Evolutionary conservation across 2,888 invertebrate genomes (phyloP).

Genomic region (Drosophila monieri): DNA sequence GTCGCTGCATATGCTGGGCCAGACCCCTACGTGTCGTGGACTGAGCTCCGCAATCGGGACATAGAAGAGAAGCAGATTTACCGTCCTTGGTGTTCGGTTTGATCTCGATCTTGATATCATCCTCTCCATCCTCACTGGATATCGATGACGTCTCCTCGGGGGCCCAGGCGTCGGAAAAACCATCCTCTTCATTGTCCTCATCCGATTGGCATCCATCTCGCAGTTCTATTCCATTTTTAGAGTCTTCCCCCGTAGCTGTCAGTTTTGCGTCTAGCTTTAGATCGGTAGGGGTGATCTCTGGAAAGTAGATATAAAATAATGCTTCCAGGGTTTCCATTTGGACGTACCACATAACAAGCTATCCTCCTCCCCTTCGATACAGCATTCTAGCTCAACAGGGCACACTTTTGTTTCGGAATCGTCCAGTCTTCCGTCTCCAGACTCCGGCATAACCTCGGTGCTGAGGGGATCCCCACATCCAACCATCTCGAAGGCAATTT

Average conservation of each 20-base stretch:
- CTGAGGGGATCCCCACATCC: constrained; percentile 18
- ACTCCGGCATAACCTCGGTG: not conserved
- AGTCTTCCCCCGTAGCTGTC: not conserved
- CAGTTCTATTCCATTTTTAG: not conserved
- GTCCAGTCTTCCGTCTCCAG: not conserved
- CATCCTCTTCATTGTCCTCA: not conserved
- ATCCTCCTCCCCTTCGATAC: not conserved
- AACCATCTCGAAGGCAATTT: constrained; percentile 16
- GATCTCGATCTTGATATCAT: not conserved
- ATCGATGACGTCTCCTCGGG: not conserved
- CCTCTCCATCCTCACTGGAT: not conserved
- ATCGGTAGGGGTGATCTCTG: not conserved
- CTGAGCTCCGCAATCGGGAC: constrained; percentile 31
- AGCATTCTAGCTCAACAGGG: not conserved
- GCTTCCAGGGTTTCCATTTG: not conserved
- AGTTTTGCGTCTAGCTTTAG: not conserved
- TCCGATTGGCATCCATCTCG: not conserved
- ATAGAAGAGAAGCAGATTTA: constrained; percentile 14
- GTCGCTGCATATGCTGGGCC: constrained; percentile 11
- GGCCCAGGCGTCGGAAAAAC: not conserved
- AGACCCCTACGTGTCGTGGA: constrained; percentile 15
- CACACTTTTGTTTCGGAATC: not conserved
- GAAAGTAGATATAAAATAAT: not conserved
- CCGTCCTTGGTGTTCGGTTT: not conserved
- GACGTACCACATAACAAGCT: not conserved